Conservation (phyloP, 1,140 invertebrate genomes). For the Heliconius nattereri region DNA sequence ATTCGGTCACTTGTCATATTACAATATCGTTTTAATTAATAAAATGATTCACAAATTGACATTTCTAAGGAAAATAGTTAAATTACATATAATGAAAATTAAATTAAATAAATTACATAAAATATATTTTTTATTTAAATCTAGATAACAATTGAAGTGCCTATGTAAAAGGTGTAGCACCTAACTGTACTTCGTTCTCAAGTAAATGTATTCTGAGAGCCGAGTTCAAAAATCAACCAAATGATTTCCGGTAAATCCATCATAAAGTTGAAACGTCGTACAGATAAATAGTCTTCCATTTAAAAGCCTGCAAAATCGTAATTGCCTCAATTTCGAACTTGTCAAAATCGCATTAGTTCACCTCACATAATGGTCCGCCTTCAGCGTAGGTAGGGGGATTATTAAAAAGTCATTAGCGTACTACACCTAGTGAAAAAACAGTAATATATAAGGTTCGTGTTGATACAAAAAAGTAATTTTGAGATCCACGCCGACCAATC, state of each 20-base stretch:
- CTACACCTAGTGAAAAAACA: conserved; percentile 64
- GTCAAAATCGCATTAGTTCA: conserved; percentile 80
- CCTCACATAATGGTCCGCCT: conserved; percentile 66
- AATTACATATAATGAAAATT: neutral
- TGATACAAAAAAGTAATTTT: conserved; percentile 77
- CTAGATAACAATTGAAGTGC: neutral
- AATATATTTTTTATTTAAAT: neutral
- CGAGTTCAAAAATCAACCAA: conserved; percentile 37
- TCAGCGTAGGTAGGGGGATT: conserved; percentile 70
- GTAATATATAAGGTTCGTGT: conserved; percentile 67
- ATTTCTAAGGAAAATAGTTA: neutral
- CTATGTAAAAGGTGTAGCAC: neutral
- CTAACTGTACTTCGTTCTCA: neutral
- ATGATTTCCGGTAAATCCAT: conserved; percentile 60
- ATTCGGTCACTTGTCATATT: conserved; percentile 6
- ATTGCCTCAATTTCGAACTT: conserved; percentile 78
- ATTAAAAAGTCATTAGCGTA: conserved; percentile 80
- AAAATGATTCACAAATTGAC: too few relatives aligned
- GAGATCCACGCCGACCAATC: conserved; percentile 72
- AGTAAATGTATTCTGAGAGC: conserved; percentile 5
- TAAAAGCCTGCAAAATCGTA: conserved; percentile 74
- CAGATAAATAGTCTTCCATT: conserved; percentile 67
- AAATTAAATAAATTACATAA: too few relatives aligned
- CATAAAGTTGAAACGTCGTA: conserved; percentile 52
- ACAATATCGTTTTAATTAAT: neutral